Evolutionary conservation across 2,888 invertebrate genomes (phyloP).

Genomic region (Drosophila longiperda): DNA sequence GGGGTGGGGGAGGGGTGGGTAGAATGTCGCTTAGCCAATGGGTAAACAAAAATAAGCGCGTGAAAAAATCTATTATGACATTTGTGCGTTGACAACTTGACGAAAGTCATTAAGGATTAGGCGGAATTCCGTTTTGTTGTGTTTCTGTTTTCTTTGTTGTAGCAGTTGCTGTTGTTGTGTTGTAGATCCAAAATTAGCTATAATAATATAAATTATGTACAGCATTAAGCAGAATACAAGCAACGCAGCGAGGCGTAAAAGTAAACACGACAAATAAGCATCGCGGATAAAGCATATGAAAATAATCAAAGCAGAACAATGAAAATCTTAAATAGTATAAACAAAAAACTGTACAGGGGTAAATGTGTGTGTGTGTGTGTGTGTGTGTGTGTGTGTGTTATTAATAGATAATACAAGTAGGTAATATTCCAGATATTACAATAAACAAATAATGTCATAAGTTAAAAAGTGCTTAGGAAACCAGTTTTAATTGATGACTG

Average conservation of each 20-base stretch:
- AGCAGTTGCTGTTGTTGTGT: slow-evolving; percentile 5
- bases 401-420: neutral
- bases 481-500: neutral
- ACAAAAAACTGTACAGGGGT: neutral
- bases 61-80: slow-evolving; percentile 78
- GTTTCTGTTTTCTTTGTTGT: slow-evolving; percentile 7
- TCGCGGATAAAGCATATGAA: neutral
- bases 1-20: neutral
- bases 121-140: slow-evolving; percentile 29
- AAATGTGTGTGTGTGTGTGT: neutral
- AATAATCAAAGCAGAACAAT: slow-evolving; percentile 5
- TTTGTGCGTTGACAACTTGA: slow-evolving; percentile 75
- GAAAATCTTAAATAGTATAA: neutral
- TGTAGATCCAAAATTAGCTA: slow-evolving; percentile 46
- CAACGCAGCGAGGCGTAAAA: slow-evolving; percentile 27
- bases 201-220: slow-evolving; percentile 34
- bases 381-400: neutral
- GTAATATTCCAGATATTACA: neutral
- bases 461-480: neutral
- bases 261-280: slow-evolving; percentile 9
- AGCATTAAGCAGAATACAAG: slow-evolving; percentile 23
- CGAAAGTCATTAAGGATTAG: slow-evolving; percentile 75
- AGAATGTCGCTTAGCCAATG: neutral
- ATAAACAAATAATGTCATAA: neutral
- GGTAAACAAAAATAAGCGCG: slow-evolving; percentile 60